Evolutionary conservation across 2,888 invertebrate species (phyloP).

Genomic region (Epiblema foenella): DNA sequence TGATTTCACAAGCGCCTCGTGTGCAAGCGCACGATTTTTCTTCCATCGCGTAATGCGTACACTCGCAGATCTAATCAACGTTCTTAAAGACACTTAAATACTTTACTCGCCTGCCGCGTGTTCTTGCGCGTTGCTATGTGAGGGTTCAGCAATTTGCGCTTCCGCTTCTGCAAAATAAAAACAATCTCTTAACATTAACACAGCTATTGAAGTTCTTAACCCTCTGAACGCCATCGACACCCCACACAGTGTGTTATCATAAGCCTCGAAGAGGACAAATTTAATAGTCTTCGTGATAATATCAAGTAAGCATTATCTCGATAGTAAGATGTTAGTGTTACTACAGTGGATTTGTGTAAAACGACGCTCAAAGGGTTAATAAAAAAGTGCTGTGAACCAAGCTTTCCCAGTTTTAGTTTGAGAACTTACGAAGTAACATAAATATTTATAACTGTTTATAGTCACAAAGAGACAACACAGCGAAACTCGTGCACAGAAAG

Average conservation of each 20-base stretch:
- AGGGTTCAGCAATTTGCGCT: constrained; percentile 69
- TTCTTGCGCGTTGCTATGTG: constrained; percentile 74
- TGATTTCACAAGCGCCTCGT: constrained; percentile 27
- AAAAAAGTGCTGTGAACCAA: constrained; percentile 1
- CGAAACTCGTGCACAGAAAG: constrained; percentile 52
- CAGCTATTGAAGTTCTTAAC: background rate
- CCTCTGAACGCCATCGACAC: background rate
- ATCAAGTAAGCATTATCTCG: background rate
- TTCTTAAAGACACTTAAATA: constrained; percentile 47
- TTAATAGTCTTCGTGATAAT: background rate
- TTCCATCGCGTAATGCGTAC: constrained; percentile 42
- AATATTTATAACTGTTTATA: background rate
- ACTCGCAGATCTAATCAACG: constrained; percentile 54
- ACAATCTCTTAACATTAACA: constrained; percentile 14
- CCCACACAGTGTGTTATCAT: background rate
- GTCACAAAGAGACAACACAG: constrained; percentile 49
- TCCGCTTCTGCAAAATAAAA: constrained; percentile 70
- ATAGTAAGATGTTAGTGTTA: background rate
- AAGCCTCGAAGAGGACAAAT: too few species aligned
- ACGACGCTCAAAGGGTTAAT: background rate
- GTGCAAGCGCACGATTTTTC: constrained; percentile 20
- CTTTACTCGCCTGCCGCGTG: constrained; percentile 54
- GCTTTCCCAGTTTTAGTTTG: constrained; percentile 15
- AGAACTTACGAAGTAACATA: background rate
- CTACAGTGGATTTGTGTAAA: background rate